Evolutionary conservation across 2,113 vertebrate genomes (phyloP).

Genomic region (Fregetta grallaria): DNA sequence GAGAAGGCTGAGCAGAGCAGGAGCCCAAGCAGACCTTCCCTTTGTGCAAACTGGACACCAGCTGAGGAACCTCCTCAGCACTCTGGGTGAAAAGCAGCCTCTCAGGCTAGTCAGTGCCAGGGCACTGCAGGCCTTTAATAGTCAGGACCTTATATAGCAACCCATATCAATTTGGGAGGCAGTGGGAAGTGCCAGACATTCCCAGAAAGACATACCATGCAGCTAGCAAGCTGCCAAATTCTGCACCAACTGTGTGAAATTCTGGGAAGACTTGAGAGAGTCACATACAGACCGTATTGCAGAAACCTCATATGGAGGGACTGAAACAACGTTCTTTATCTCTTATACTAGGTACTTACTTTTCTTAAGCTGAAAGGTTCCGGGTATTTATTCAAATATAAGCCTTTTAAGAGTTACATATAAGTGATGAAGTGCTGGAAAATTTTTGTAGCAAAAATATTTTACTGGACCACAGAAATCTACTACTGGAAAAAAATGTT

Average conservation of each 20-base stretch:
- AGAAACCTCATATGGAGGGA: not conserved
- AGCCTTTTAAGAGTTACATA: not conserved
- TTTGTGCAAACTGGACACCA: not conserved
- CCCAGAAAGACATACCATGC: not conserved
- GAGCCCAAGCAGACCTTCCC: not conserved
- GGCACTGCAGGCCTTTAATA: not conserved
- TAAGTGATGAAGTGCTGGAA: not conserved
- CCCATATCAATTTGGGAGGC: not conserved
- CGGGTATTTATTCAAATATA: not conserved
- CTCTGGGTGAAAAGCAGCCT: not conserved
- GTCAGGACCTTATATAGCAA: not conserved
- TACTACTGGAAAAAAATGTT: not conserved
- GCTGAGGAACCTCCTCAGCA: not conserved
- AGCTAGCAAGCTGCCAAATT: slow-evolving; percentile 6
- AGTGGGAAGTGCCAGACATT: slow-evolving; percentile 10
- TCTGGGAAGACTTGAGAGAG: not conserved
- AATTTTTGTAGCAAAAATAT: not conserved
- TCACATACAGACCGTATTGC: not conserved
- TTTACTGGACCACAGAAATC: not conserved
- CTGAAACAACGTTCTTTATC: not conserved
- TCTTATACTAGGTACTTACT: not conserved
- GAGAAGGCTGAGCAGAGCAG: not conserved
- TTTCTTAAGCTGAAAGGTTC: not conserved
- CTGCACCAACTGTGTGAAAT: not conserved
- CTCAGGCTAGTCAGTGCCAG: not conserved